Evolutionary conservation across 2,797 vertebrate species (phyloP), one percentile per base, ranked within the genome.

Genomic region (Sandelia bainsii): DNA sequence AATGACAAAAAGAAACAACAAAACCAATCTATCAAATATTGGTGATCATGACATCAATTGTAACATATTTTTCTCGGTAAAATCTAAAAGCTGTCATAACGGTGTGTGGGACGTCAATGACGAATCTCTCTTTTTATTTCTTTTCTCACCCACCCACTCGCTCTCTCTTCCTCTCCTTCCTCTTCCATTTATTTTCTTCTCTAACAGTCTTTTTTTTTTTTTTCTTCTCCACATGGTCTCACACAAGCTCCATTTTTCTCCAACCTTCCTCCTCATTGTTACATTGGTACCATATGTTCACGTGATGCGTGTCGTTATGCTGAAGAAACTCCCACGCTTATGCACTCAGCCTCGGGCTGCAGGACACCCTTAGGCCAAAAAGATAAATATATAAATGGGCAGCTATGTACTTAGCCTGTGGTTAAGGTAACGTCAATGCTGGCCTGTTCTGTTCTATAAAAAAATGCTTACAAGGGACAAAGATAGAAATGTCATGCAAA

Each of bases 11-110:
- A 54, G 52, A 62, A 50, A 6, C 13, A 14, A 74, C 20, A 19
- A 50, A 64, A 77, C 77, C 1, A 61, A 48, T 46, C 19, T 69
- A 80, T 69, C 52, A 75, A 12, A 67, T 75, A 58, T 53, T 13
- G 29, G 23, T 62, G 70, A 85, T 88, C 84, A 83, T 88, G 83
- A 87, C 84, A 90, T 85, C 82, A 77, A 53, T 62, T 22, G 46
- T 59, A 88, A 86, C 75, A 75, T 51, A 3, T 70, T 60, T 62
- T 56, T 61, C 67, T 73, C 46, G 77, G 76, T 76, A 72, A 64
- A 75, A 63, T 75, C 52, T 67, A 22, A 58, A 57, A 59, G 66
- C 62, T 75, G 68, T 42, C 59, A 57, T 22, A 23, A 44, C 23
- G 59, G 63, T 37, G 23, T 64, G 52, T 63, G 32, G 29, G n/a